These are phyloP conservation scores for Pelecanoides urinatrix DNA, from an alignment of 2,113 vertebrate species.

Conservation along the genomic window DNA sequence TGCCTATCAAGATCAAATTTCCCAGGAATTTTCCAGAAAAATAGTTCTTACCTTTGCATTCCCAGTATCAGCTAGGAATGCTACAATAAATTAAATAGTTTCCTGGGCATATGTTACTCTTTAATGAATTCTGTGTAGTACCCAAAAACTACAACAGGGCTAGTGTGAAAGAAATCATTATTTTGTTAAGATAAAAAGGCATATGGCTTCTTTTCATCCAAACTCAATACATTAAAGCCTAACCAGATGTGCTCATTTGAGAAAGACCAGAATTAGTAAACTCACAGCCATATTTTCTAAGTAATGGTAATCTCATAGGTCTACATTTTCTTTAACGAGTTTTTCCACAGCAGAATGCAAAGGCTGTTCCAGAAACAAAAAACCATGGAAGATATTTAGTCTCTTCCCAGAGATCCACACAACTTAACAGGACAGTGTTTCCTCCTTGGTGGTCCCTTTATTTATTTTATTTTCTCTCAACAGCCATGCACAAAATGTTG, in stretches of 20 bases:
- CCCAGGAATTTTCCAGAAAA: neutral
- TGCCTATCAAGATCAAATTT: neutral
- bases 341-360: neutral
- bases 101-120: neutral
- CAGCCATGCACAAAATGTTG: neutral
- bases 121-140: neutral
- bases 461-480: constrained; percentile 10
- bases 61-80: neutral
- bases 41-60: neutral
- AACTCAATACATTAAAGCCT: neutral
- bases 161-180: neutral
- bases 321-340: neutral
- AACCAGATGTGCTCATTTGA: neutral
- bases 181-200: neutral
- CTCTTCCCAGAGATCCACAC: neutral
- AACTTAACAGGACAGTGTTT: neutral
- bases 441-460: neutral
- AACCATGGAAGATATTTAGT: neutral
- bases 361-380: neutral
- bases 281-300: neutral
- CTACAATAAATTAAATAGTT: neutral
- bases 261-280: neutral
- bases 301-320: neutral
- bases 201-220: neutral
- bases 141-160: neutral